phyloP scores from a whole-genome alignment of 2,113 vertebrate species.

The Zosterops hypoxanthus region DNA sequence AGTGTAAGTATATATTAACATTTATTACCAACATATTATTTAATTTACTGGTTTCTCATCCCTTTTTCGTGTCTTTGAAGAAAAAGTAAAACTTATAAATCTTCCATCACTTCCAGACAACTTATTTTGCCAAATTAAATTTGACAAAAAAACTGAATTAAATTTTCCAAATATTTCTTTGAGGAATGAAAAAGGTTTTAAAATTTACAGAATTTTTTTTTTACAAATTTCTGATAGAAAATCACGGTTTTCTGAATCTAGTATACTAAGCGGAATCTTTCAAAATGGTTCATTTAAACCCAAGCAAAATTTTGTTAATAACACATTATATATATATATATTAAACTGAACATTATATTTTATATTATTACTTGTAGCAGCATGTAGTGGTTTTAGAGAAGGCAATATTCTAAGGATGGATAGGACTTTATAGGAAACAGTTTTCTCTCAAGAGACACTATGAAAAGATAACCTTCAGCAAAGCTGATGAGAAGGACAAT shows the following conservation, averaged over 20 bases:
- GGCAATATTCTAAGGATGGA: neutral
- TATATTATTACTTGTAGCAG: neutral
- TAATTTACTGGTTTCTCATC: neutral
- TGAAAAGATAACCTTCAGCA: neutral
- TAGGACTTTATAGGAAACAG: neutral
- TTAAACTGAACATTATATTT: neutral
- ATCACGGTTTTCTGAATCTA: neutral
- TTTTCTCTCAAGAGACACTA: neutral
- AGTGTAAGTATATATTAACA: neutral
- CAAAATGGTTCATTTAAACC: neutral
- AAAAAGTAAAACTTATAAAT: neutral
- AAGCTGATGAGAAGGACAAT: neutral
- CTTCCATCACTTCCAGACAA: neutral
- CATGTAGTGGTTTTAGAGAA: neutral
- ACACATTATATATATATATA: fast-evolving
- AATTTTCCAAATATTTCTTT: neutral
- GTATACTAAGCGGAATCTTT: neutral
- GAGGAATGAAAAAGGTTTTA: neutral
- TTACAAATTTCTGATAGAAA: neutral
- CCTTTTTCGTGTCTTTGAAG: neutral
- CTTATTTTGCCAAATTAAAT: neutral
- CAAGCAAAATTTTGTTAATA: neutral
- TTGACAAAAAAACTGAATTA: neutral
- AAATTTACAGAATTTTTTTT: neutral
- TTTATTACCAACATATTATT: neutral